Evolutionary conservation across 2,113 vertebrate genomes (phyloP), one percentile per base, ranked within the genome.

Genomic region (Petrocephalus zakoni): DNA sequence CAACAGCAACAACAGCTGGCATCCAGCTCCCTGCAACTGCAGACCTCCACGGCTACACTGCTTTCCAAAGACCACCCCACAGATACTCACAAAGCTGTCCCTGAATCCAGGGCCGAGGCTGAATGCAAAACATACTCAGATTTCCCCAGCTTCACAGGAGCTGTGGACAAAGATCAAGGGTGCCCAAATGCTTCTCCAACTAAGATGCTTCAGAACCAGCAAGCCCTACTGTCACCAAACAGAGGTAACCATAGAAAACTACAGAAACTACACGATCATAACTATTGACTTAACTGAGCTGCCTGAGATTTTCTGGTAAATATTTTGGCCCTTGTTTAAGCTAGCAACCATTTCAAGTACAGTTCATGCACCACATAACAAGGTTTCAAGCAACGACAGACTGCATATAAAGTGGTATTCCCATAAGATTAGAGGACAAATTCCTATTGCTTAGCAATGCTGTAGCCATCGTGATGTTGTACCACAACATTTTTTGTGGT

Each of bases 121-220:
- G 96, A 97, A 4, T 68, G 68, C 84, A 89, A 90, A 91, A 94
- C 98, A 53, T 97, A 98, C 55, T 95, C 96, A 0, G 98, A 98
- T 87, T 97, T 97, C 87, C 94, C 94, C 25, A 97, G 94, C 91
- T 97, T 99, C 85, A 93, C 98, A 92, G 97, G 97, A 93, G 96
- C 97, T 91, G 98, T 99, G 97, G 98, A 99, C 94, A 98, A 97
- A 91, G 98, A 99, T 94, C 96, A 97, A 51, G 97, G 98, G 89
- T 96, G 97, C 88, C 97, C 97, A 7, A 97, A 97, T 87, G 49
- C 92, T 0, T 90, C 93, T 6, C 34, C 88, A 47, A 84, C 81
- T 0, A 97, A 97, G 55, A 93, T 96, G 88, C 95, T 96, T 92
- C 96, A 95, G 94, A 97, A 98, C 29, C 49, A 55, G 90, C 97